A percentile compares a stretch with the other conserved stretches of the same genome.
These are phyloP conservation scores for Eremophila alpestris DNA, from an alignment of 2,797 vertebrate species.

Conservation along the genomic window DNA sequence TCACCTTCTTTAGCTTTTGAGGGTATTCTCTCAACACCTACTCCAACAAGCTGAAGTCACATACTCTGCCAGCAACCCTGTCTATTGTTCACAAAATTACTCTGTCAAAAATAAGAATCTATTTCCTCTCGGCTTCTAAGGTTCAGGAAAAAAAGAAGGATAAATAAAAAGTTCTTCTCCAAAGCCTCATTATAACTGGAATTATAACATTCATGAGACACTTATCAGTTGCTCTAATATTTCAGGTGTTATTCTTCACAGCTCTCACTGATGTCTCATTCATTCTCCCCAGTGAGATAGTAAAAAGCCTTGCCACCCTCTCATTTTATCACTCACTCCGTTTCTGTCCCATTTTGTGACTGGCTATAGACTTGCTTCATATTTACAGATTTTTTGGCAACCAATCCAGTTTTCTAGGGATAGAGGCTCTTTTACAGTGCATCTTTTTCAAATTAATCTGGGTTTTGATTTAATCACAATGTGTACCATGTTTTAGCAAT, in stretches of 20 bases:
- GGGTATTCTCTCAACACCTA: neutral
- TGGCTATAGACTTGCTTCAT: neutral
- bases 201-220: conserved; percentile 16
- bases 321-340: neutral
- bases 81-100: neutral
- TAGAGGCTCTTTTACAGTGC: neutral
- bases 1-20: neutral
- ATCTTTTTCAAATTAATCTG: neutral
- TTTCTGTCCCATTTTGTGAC: neutral
- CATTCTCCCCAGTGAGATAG: neutral
- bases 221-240: neutral
- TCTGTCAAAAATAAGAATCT: conserved; percentile 1
- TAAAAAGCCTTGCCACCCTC: conserved; percentile 22
- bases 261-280: neutral
- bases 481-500: neutral
- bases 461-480: neutral
- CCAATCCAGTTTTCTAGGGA: neutral
- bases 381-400: neutral
- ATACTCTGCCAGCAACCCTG: neutral
- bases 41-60: neutral
- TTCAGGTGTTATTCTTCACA: conserved; percentile 20
- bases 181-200: neutral
- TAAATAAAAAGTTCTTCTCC: conserved; percentile 23
- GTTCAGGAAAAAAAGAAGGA: neutral
- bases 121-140: conserved; percentile 1